Conservation (phyloP, 2,888 invertebrate genomes). For the Synergus umbraculus region DNA sequence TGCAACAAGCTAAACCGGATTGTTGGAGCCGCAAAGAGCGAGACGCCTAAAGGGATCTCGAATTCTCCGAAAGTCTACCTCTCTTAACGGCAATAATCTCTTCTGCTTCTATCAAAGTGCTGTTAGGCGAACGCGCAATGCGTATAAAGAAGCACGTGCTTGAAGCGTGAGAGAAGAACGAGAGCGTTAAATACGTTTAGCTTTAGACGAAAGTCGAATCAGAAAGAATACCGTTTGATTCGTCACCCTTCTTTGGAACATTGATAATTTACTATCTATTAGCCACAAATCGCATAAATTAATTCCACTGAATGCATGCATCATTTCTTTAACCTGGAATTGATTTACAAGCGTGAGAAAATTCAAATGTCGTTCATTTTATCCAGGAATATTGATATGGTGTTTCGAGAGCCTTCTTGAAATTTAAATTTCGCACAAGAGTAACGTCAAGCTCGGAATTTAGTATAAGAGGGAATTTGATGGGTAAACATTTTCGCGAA, state of each 20-base stretch:
- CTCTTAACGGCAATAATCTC: constrained; percentile 41
- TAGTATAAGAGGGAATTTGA: too few relatives aligned
- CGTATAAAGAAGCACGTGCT: constrained; percentile 30
- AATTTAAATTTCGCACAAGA: too few relatives aligned
- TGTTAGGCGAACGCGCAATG: constrained; percentile 5
- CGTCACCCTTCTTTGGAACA: neutral
- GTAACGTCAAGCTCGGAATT: neutral
- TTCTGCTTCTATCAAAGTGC: constrained; percentile 21
- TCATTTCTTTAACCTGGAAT: neutral
- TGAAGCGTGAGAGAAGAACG: neutral
- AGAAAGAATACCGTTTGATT: neutral
- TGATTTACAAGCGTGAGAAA: neutral
- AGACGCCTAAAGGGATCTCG: neutral
- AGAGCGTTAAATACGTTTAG: constrained; percentile 12
- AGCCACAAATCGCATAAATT: neutral
- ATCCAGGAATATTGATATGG: neutral
- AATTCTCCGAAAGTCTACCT: constrained; percentile 33
- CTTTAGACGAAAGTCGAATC: neutral
- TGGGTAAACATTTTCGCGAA: neutral
- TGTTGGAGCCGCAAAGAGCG: neutral
- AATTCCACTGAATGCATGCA: neutral
- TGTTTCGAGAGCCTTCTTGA: neutral
- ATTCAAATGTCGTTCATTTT: neutral
- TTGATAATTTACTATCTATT: neutral
- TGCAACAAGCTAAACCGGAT: neutral